These are phyloP conservation scores for Crotalus tigris DNA, from an alignment of 2,113 vertebrate genomes.

Conservation along the genomic window DNA sequence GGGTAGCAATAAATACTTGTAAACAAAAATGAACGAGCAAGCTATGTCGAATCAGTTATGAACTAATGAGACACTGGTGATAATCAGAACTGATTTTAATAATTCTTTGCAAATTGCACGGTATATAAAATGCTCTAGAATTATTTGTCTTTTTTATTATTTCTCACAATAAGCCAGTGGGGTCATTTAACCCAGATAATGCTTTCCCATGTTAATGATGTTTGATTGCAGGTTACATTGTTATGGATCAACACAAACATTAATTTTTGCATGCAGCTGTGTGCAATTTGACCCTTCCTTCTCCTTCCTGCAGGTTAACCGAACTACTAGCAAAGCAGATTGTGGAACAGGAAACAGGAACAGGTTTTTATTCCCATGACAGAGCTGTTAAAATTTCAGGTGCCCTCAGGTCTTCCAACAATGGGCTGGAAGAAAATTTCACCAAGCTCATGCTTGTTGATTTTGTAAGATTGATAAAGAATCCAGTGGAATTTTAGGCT, in stretches of 20 bases:
- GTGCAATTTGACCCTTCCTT: not conserved
- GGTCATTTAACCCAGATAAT: not conserved
- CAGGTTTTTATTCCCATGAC: not conserved
- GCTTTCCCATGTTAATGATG: not conserved
- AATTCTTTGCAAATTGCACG: not conserved
- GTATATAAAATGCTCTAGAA: not conserved
- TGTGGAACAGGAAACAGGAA: not conserved
- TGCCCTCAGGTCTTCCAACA: not conserved
- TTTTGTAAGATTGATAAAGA: not conserved
- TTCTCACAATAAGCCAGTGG: not conserved
- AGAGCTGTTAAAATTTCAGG: not conserved
- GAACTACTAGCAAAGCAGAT: not conserved
- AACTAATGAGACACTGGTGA: not conserved
- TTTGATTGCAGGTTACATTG: not conserved
- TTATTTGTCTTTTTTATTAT: not conserved
- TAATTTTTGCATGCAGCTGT: not conserved
- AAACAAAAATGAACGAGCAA: not conserved
- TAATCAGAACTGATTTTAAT: not conserved
- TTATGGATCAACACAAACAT: not conserved
- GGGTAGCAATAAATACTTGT: slow-evolving; percentile 7
- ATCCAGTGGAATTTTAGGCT: not conserved
- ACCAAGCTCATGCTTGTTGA: not conserved
- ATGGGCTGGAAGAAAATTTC: not conserved
- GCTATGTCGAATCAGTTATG: not conserved
- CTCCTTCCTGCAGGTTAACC: not conserved